phyloP scores from a whole-genome alignment of 2,888 invertebrate genomes.

The Hedychridium roseum region DNA sequence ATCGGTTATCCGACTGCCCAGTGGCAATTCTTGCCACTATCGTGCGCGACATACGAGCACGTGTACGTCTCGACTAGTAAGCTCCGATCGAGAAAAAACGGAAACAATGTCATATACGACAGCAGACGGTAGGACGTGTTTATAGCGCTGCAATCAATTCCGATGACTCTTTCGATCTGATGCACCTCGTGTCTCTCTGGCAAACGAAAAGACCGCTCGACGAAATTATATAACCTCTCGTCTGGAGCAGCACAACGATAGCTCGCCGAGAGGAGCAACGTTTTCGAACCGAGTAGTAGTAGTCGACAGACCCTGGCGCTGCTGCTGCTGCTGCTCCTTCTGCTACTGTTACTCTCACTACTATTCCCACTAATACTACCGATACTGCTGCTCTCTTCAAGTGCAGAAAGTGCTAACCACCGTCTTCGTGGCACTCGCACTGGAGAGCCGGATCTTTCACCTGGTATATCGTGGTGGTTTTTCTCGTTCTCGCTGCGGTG shows the following conservation, averaged over 20 bases:
- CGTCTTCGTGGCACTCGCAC: too few species aligned
- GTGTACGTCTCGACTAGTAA: constrained; percentile 8
- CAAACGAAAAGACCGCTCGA: constrained; percentile 33
- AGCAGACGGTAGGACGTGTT: too few species aligned
- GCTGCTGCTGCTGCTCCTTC: constrained; percentile 11
- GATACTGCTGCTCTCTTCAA: too few species aligned
- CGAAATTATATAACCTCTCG: constrained; percentile 45
- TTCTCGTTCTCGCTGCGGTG: too few species aligned
- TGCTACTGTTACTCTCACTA: not conserved
- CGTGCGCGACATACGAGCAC: constrained; percentile 20
- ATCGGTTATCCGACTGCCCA: constrained; percentile 27
- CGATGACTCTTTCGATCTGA: not conserved
- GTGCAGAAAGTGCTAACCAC: too few species aligned
- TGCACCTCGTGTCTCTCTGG: constrained; percentile 21
- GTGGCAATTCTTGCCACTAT: constrained; percentile 16
- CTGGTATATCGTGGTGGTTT: too few species aligned
- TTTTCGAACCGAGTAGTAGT: constrained; percentile 12
- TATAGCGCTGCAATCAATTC: too few species aligned
- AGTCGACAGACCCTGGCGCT: constrained; percentile 14
- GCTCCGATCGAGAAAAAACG: too few species aligned
- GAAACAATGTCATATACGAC: too few species aligned
- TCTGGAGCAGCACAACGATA: not conserved
- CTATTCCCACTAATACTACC: too few species aligned
- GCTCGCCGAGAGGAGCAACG: constrained; percentile 7
- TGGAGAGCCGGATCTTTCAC: too few species aligned